These are phyloP conservation scores for Phortica okadai DNA, from an alignment of 2,888 invertebrate species.

Conservation along the genomic window DNA sequence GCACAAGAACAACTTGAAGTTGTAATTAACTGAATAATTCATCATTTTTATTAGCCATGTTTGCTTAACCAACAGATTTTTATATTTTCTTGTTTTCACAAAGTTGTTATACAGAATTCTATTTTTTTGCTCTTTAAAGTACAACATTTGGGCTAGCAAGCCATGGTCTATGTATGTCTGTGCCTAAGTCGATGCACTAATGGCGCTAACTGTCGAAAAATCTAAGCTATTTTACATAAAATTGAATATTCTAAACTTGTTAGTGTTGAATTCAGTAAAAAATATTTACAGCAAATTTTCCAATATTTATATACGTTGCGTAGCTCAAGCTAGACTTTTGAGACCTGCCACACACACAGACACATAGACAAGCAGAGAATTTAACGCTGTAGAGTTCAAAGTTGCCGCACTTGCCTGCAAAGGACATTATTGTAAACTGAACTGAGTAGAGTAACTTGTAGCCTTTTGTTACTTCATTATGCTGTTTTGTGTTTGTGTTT, in stretches of 20 bases:
- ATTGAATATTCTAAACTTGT: slow-evolving; percentile 30
- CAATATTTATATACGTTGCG: slow-evolving; percentile 14
- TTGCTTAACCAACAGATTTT: no score
- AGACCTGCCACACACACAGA: neutral
- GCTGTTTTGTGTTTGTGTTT: slow-evolving; percentile 34
- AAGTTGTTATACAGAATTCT: no score
- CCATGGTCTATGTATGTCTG: neutral
- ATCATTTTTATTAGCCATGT: no score
- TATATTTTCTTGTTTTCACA: no score
- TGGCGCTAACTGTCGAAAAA: slow-evolving; percentile 9
- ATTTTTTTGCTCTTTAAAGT: neutral
- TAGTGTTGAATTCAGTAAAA: slow-evolving; percentile 22
- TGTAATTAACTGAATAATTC: no score
- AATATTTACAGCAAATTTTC: neutral
- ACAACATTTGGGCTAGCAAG: neutral
- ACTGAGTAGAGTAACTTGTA: slow-evolving; percentile 2
- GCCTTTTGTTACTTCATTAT: slow-evolving; percentile 33
- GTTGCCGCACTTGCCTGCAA: slow-evolving; percentile 8
- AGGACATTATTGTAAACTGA: neutral
- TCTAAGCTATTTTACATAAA: slow-evolving; percentile 30
- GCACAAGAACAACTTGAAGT: no score
- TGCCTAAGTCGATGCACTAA: neutral
- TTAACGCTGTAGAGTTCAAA: slow-evolving; percentile 21
- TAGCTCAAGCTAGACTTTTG: neutral
- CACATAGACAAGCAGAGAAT: neutral